A percentile compares a stretch with the other conserved stretches of the same genome.
Conservation (phyloP, 2,888 invertebrate species). For the Rhorus exstirpatorius region DNA sequence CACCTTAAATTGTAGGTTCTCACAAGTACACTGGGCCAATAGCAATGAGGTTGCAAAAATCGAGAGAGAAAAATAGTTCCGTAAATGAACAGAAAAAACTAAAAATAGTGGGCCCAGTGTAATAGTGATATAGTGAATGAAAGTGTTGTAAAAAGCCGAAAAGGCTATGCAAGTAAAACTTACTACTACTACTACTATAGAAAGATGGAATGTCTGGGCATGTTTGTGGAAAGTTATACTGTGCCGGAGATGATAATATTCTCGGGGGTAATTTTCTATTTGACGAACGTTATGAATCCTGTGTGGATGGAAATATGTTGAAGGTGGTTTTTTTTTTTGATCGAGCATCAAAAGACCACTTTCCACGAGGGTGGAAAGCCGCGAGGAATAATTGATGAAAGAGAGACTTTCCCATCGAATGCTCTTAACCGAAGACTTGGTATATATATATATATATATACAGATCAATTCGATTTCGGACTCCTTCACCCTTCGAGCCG, state of each 20-base stretch:
- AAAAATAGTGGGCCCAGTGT: too few relatives aligned
- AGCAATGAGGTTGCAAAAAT: too few relatives aligned
- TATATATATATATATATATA: constrained; percentile 6
- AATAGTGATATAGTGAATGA: too few relatives aligned
- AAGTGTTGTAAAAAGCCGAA: too few relatives aligned
- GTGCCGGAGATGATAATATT: not conserved
- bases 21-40: too few relatives aligned
- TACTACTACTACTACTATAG: too few relatives aligned
- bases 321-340: constrained; percentile 24
- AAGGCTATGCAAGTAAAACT: too few relatives aligned
- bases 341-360: not conserved
- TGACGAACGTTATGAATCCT: not conserved
- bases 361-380: constrained; percentile 22
- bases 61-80: too few relatives aligned
- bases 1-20: too few relatives aligned
- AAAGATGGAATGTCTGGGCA: too few relatives aligned
- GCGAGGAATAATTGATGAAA: constrained; percentile 56
- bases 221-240: too few relatives aligned
- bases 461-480: constrained; percentile 60
- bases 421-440: constrained; percentile 29
- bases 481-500: constrained; percentile 61
- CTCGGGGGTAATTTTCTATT: not conserved
- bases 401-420: constrained; percentile 39
- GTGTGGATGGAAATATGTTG: not conserved
- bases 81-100: too few relatives aligned